Base-by-base conservation (phyloP, 23 tunicate genomes). In the Styela clava region DNA sequence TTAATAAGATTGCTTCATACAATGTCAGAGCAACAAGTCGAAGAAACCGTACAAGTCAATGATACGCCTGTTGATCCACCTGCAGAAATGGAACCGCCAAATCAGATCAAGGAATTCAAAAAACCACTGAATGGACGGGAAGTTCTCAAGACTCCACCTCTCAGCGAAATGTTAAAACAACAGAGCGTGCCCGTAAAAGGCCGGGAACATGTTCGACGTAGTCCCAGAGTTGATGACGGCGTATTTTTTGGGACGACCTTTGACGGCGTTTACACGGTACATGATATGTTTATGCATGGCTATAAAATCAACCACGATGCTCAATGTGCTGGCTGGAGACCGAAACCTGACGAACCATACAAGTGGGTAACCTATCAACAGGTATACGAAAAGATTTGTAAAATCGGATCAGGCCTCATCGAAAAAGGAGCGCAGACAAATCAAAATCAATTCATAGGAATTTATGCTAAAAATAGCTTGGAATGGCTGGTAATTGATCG, bases 291-390 rank as follows among this genome's bases (percentile, higher is more conserved):
- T 44, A 22, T 76, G 24, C 33, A 19, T 16, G 81, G 81, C 12
- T 52, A 44, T 25, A 37, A 76, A 24, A 33, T 83, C 32, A 34
- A 80, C 85, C 88, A 87, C 24, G 79, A 70, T 27, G 87, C 86
- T 2, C 93, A 84, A 25, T 93, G 98, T 35, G 35, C 84, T 3
- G 98, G 98, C 1, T 84, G 86, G 84, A 65, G 98, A 61, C 93
- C 98, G 22, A 37, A 31, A 9, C 79, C 89, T 0, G 74, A 33
- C 20, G 52, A 69, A 22, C 86, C 89, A 30, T 93, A 74, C 70
- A 16, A 63, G 31, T 93, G 98, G 98, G 62, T 93, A 31, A 80
- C 93, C 0, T 82, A 37, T 69, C 62, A 25, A 64, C 34, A 82
- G 63, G 30, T 82, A 18, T 82, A 64, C 25, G 78, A 82, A 29